Conservation (phyloP, 2,888 invertebrate genomes). For the Dryomyza anilis region DNA sequence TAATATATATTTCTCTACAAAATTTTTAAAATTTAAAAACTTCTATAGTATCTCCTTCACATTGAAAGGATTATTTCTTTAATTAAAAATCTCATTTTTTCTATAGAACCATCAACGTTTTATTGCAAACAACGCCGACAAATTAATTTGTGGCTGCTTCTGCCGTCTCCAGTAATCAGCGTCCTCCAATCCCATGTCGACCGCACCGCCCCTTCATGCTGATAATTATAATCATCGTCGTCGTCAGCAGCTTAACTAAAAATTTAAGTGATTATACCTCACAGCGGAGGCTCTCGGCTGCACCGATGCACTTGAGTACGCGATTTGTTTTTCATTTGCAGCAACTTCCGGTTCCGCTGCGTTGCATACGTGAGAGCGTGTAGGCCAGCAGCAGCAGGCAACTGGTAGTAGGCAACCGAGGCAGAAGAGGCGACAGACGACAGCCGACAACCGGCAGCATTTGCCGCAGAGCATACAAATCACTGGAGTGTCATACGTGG, state of each 20-base stretch:
- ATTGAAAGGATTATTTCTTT: not conserved
- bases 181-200: too few relatives aligned
- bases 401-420: not conserved
- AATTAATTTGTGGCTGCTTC: too few relatives aligned
- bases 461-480: not conserved
- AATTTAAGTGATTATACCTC: not conserved
- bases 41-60: too few relatives aligned
- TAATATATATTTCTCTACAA: too few relatives aligned
- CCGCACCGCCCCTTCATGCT: too few relatives aligned
- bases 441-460: not conserved
- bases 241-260: not conserved
- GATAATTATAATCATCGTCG: not conserved
- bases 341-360: slow-evolving; percentile 21
- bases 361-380: too few relatives aligned
- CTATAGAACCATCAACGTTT: too few relatives aligned
- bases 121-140: too few relatives aligned
- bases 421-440: not conserved
- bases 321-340: slow-evolving; percentile 16
- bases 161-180: too few relatives aligned
- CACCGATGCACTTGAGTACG: slow-evolving; percentile 1
- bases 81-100: not conserved
- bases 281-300: not conserved
- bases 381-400: too few relatives aligned
- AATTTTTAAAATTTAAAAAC: too few relatives aligned
- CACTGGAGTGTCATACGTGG: slow-evolving; percentile 11